phyloP scores from a whole-genome alignment of 2,888 invertebrate species.

The Rhamnusium bicolor region DNA sequence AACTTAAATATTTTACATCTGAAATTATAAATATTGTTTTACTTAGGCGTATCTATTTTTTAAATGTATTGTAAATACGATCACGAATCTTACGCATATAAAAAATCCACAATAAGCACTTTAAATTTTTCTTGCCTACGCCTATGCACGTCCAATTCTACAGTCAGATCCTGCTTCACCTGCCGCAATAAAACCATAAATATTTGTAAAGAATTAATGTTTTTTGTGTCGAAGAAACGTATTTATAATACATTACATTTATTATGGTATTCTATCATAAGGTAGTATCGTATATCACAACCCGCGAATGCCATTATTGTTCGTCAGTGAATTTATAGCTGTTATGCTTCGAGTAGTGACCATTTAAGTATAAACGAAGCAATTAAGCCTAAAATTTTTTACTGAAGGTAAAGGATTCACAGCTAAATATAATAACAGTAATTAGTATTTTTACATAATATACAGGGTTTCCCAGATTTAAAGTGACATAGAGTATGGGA shows the following conservation, averaged over 20 bases:
- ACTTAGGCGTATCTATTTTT: too few species aligned
- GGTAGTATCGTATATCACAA: constrained; percentile 53
- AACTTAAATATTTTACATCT: too few species aligned
- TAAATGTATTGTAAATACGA: too few species aligned
- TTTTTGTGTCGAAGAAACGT: constrained; percentile 62
- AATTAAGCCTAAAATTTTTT: neutral
- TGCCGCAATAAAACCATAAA: constrained; percentile 71
- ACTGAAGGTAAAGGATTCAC: constrained; percentile 10
- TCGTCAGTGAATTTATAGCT: constrained; percentile 38
- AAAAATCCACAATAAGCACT: too few species aligned
- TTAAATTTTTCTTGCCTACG: constrained; percentile 3
- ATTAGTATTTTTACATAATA: too few species aligned
- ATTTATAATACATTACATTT: constrained; percentile 60
- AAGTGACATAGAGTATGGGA: too few species aligned
- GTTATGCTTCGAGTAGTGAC: neutral
- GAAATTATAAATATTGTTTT: too few species aligned
- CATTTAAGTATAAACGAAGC: constrained; percentile 5
- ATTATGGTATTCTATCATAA: constrained; percentile 59
- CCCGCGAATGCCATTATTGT: constrained; percentile 47
- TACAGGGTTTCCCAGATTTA: too few species aligned
- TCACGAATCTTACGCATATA: too few species aligned
- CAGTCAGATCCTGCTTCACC: constrained; percentile 64
- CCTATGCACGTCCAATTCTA: constrained; percentile 42
- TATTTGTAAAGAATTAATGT: constrained; percentile 70
- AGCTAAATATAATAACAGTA: too few species aligned